Base-by-base conservation (phyloP, 1,140 invertebrate genomes). In the Cotesia vestalis region DNA sequence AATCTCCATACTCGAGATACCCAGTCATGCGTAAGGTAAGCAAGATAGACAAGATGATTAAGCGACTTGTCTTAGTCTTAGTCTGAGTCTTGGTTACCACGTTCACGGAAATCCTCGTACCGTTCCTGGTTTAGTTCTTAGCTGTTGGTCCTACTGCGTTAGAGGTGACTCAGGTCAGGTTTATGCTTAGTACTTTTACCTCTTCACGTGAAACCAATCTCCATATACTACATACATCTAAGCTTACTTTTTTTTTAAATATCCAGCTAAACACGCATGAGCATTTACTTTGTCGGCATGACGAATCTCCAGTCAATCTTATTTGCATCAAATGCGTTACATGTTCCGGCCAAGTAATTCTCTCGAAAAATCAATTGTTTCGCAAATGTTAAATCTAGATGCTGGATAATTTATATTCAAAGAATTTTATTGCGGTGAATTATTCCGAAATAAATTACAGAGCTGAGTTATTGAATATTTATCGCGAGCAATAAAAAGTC, bases 11-110 rank as follows among this genome's bases (percentile, higher is more conserved):
- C 66, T 57, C 66, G 66, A 36, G 20, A 68, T 68, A 57, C 12
- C 52, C 66, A 68, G 14, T 68, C 66, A 68, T 68, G 66, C 66
- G 66, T 68, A 55, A 68, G 66, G 66, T 68, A 55, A 68, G 66
- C n/a, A 20, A 68, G 66, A 68, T 57, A 55, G 66, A 68, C 66
- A 68, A 52, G 52, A 68, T 68, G 66, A 68, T 68, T 57, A 68
- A 68, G 34, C n/a, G 55, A 57, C 52, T 52, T 68, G 66, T 68
- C 66, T 27, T 27, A 27, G 27, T 27, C 27, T 27, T 27, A 27
- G 27, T 27, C 27, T 27, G 27, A 27, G 27, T 27, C 27, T 34
- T 57, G 34, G 52, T 68, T 57, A 55, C 66, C 66, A 68, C 38
- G 66, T 68, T 68, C 66, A 57, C 66, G 66, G 66, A 68, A 68